Evolutionary conservation across 2,888 invertebrate genomes (phyloP).

Genomic region (Poecilobothrus nobilitatus): DNA sequence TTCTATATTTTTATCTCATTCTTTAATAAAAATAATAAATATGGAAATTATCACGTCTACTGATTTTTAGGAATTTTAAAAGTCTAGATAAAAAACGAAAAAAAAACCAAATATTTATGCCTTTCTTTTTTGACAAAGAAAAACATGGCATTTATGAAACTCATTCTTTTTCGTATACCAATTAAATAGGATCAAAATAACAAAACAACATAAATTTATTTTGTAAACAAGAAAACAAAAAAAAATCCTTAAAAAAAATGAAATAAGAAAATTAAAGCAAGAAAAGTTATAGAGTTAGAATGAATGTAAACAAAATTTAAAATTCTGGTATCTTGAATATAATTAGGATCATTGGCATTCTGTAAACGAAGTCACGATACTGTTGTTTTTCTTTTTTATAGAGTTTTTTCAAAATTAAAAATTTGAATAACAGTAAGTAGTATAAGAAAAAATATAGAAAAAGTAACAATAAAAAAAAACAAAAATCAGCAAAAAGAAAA

Average conservation of each 20-base stretch:
- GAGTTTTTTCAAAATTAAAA: too few relatives aligned
- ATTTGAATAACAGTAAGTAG: too few relatives aligned
- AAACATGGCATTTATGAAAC: not conserved
- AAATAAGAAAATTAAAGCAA: too few relatives aligned
- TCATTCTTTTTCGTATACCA: too few relatives aligned
- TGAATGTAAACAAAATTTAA: not conserved
- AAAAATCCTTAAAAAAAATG: too few relatives aligned
- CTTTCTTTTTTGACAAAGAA: not conserved
- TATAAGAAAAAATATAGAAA: too few relatives aligned
- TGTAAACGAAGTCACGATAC: not conserved
- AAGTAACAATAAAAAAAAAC: not conserved
- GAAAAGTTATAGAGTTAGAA: too few relatives aligned
- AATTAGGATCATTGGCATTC: constrained; percentile 3
- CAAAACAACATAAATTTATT: too few relatives aligned
- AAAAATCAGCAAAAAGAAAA: too few relatives aligned
- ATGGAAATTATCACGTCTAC: not conserved
- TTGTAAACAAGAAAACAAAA: too few relatives aligned
- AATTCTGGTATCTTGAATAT: not conserved
- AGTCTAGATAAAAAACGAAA: not conserved
- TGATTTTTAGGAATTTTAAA: not conserved
- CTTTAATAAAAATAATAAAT: not conserved
- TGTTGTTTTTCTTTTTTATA: too few relatives aligned
- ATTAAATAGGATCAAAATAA: too few relatives aligned
- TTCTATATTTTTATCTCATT: not conserved
- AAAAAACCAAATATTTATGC: not conserved